Evolutionary conservation across 2,113 vertebrate species (phyloP), one percentile per base, ranked within the genome.

Genomic region (Platichthys stellatus): DNA sequence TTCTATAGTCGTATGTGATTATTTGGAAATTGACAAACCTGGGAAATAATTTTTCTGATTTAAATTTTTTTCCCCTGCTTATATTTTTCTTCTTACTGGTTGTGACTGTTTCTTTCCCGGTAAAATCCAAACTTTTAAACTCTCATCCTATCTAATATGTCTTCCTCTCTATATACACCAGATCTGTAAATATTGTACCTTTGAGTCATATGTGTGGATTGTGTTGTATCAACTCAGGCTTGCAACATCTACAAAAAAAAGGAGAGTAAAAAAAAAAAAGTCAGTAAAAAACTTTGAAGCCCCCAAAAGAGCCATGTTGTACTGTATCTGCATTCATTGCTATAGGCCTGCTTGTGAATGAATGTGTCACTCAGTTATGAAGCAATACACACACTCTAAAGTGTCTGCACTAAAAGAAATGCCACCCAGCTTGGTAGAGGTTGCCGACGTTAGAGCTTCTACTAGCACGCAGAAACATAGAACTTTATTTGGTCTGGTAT

Each of bases 181-280:
- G 64, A 88, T 64, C 61, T 95, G 93, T 93, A 94, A 91, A 93
- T 88, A 90, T 51, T 68, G 71, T 92, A 92, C 58, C 80, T 93
- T 84, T 78, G 75, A 89, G 80, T 92, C 86, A 68, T 81, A 84
- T 71, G 85, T 90, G 92, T 94, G 92, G 83, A 89, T 91, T 91
- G 91, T 89, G 90, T 84, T 91, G 93, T 93, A 89, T 89, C 38
- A 86, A 92, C 81, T 92, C 91, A 91, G 89, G 89, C 90, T 93
- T 92, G 90, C 90, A 90, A 88, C 66, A 72, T 74, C 73, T 73
- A 80, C 79, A 75, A 63, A 75, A 53, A 66, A 40, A 66, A 38
- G 38, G 60, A 61, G 69, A 63, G 63, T 31, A 2, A 24, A 5
- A 31, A 21, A 78, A 78, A 85, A 61, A 75, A 69, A 58, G 47